Percentiles rank a stretch among this genome's conserved stretches.
These are phyloP conservation scores for Drosophila seclusa DNA, from an alignment of 2,888 invertebrate genomes.

Conservation along the genomic window DNA sequence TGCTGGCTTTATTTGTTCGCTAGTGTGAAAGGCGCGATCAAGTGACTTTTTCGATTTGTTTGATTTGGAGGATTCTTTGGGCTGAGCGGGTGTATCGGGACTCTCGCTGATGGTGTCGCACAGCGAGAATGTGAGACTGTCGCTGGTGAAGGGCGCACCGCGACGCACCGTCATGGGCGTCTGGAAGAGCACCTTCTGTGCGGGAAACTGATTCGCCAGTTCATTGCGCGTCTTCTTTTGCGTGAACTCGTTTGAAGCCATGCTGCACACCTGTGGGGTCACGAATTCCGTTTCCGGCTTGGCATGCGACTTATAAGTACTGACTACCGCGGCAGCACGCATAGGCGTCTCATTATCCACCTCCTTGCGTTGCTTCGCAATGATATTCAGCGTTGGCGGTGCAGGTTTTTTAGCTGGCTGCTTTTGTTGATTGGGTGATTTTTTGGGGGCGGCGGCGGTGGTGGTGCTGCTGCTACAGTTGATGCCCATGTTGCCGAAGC, in stretches of 20 bases:
- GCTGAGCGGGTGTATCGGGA: conserved; percentile 64
- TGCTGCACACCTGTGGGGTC: conserved; percentile 82
- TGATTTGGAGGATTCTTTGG: conserved; percentile 14
- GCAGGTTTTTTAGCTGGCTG: conserved; percentile 43
- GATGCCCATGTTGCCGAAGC: conserved; percentile 80
- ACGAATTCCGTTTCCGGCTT: conserved; percentile 75
- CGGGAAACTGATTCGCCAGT: conserved; percentile 81
- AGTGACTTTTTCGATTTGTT: conserved; percentile 74
- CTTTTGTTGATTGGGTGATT: conserved; percentile 20
- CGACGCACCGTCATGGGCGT: conserved; percentile 84
- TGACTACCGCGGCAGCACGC: conserved; percentile 36
- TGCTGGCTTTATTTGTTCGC: conserved; percentile 23
- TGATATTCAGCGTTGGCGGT: conserved; percentile 35
- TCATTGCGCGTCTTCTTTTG: conserved; percentile 57
- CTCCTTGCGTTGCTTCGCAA: conserved; percentile 48
- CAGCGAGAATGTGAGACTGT: conserved; percentile 81
- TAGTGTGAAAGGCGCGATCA: conserved; percentile 65
- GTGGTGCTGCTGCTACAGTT: conserved; percentile 49
- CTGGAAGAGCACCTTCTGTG: conserved; percentile 84
- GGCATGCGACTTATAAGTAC: conserved; percentile 14
- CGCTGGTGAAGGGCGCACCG: conserved; percentile 72
- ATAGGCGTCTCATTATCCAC: conserved; percentile 66
- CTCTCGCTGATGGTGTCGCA: conserved; percentile 82
- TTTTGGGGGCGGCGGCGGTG: conserved; percentile 9
- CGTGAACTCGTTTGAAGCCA: conserved; percentile 63